Evolutionary conservation across 2,797 vertebrate species (phyloP).

Genomic region (Valencia hispanica): DNA sequence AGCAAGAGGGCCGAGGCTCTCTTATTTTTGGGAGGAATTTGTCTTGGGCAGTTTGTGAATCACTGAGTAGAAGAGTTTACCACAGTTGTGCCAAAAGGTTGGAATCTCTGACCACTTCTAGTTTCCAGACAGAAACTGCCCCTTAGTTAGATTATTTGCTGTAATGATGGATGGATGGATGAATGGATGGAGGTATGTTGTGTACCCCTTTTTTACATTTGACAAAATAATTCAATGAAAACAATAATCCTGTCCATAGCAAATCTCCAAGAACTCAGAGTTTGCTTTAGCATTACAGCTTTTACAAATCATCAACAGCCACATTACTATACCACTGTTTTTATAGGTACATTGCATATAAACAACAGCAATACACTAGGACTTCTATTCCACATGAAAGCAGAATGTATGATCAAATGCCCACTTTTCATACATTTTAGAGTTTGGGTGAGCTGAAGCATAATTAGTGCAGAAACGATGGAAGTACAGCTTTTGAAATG

Average conservation of each 20-base stretch:
- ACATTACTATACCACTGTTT: background rate
- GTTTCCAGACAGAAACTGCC: background rate
- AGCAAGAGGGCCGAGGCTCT: no score
- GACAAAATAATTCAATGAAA: background rate
- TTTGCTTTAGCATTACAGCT: background rate
- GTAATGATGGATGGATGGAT: background rate
- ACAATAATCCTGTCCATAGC: background rate
- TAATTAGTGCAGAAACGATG: background rate
- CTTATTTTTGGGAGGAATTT: no score
- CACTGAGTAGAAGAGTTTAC: no score
- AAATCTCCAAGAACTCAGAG: background rate
- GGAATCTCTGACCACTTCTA: background rate
- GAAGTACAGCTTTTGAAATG: background rate
- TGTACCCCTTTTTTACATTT: background rate
- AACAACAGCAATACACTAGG: background rate
- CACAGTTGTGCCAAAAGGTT: background rate
- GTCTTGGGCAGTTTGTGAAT: no score
- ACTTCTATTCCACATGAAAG: background rate
- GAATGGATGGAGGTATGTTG: background rate
- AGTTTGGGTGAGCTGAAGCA: background rate
- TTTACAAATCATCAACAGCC: background rate
- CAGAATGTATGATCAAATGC: background rate
- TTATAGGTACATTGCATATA: background rate
- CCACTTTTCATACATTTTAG: background rate
- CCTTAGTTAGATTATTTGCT: background rate